Conservation (phyloP, 2,888 invertebrate genomes). For the Agonopterix heracliana region DNA sequence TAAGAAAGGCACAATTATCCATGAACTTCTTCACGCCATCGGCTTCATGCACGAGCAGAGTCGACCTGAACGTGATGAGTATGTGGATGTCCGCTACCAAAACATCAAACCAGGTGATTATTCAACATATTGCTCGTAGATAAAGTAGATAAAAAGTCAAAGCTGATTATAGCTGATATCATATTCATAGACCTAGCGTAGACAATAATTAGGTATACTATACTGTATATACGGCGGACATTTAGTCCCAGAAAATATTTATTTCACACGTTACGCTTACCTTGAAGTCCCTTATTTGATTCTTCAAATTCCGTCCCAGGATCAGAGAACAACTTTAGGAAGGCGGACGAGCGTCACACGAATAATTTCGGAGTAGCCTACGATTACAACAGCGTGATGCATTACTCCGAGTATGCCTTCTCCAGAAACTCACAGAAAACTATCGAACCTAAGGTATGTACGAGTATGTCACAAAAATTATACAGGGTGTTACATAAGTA, state of each 20-base stretch:
- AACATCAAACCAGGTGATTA: conserved; percentile 80
- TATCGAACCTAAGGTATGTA: conserved; percentile 80
- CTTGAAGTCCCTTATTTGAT: too few species aligned
- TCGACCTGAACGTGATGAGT: conserved; percentile 83
- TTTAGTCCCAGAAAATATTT: too few species aligned
- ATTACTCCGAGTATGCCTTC: conserved; percentile 87
- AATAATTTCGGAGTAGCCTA: conserved; percentile 83
- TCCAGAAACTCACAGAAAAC: conserved; percentile 83
- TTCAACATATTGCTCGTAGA: too few species aligned
- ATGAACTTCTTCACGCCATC: conserved; percentile 86
- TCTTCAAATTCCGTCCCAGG: conserved; percentile 43
- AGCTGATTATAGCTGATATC: too few species aligned
- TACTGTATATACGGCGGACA: too few species aligned
- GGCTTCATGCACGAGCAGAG: conserved; percentile 91
- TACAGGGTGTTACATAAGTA: too few species aligned
- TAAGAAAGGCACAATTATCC: conserved; percentile 84
- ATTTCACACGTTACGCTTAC: too few species aligned
- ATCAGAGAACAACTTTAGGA: conserved; percentile 82
- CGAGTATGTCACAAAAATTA: too few species aligned
- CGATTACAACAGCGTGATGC: conserved; percentile 90
- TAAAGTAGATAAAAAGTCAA: too few species aligned
- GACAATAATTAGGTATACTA: too few species aligned
- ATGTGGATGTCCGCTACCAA: conserved; percentile 78
- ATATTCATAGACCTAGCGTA: too few species aligned
- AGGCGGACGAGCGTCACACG: conserved; percentile 72